Evolutionary conservation across 2,797 vertebrate genomes (phyloP), one percentile per base, ranked within the genome.

Genomic region (Hippocampus kuda): DNA sequence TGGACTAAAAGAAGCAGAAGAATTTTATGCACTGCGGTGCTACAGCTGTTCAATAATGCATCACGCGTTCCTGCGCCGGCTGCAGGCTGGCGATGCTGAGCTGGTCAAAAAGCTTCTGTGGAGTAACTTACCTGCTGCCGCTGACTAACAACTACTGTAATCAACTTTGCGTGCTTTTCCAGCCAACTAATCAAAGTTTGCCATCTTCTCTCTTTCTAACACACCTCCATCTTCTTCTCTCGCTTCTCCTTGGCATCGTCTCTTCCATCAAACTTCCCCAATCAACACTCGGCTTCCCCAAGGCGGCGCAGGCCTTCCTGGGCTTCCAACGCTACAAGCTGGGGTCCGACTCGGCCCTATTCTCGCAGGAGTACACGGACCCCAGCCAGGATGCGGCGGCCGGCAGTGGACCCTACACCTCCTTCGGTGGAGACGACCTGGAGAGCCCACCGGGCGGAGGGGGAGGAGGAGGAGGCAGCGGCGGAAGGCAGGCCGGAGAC

Each of bases 351-450:
- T 98, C 95, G 0, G 94, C 95, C 69, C 93, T 98, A 77, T 98
- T 98, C 93, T 96, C 94, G 87, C 94, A 96, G 89, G 95, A 97
- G 76, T 98, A 98, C 93, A 94, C 89, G 73, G 96, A 98, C 87
- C 96, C 96, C 73, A 96, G 94, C 89, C 95, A 95, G 91, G 95
- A 98, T 63, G 92, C 92, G 51, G 90, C 78, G 54, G 90, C 77
- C 6, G 82, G 92, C 77, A 92, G 63, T 10, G 63, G 92, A 67
- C 94, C 95, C 66, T 96, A 95, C 87, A 92, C 91, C 48, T 89
- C 92, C 0, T 90, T 89, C 4, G 79, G 85, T 0, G 88, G 84
- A 13, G 90, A 90, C 0, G 86, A 88, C 68, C 84, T 90, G 74
- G 94, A 93, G 85, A 86, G 91, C 75, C 87, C 93, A 2, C 88